Conservation (phyloP, 2,797 vertebrate species). For the Enteromius treurensis region DNA sequence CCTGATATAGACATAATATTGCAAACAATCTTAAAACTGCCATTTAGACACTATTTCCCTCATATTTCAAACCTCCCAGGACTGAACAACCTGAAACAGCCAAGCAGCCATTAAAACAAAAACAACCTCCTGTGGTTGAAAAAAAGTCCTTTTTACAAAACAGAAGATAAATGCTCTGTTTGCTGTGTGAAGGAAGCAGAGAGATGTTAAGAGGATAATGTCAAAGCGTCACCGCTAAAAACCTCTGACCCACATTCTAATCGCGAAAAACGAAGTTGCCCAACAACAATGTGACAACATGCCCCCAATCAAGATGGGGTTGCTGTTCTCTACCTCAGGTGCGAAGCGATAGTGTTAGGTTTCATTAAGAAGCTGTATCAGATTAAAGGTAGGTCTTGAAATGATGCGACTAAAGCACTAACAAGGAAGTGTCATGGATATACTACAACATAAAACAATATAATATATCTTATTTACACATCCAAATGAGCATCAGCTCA, state of each 20-base stretch:
- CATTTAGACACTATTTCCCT: background rate
- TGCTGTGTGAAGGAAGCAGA: background rate
- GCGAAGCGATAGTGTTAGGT: slow-evolving; percentile 35
- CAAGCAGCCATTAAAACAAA: background rate
- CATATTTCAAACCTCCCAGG: background rate
- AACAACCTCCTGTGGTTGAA: background rate
- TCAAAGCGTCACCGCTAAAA: slow-evolving; percentile 11
- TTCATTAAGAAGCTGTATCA: slow-evolving; percentile 42
- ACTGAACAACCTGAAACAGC: background rate
- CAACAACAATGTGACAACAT: slow-evolving; percentile 32
- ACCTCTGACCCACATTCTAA: slow-evolving; percentile 35
- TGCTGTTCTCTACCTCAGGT: slow-evolving; percentile 16
- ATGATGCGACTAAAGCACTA: background rate
- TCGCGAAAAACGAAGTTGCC: slow-evolving; percentile 1
- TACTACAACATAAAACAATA: background rate
- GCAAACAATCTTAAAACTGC: background rate
- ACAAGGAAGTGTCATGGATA: background rate
- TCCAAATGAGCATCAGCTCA: background rate
- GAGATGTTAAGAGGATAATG: slow-evolving; percentile 48
- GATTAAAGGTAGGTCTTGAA: slow-evolving; percentile 24
- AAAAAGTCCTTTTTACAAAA: slow-evolving; percentile 5
- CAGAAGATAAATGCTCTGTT: slow-evolving; percentile 7
- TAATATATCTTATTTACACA: background rate
- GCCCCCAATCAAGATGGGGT: background rate
- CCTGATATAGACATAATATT: background rate